Evolutionary conservation across 1,140 invertebrate species (phyloP), one percentile per base, ranked within the genome.

Genomic region (Arctopsyche grandis): DNA sequence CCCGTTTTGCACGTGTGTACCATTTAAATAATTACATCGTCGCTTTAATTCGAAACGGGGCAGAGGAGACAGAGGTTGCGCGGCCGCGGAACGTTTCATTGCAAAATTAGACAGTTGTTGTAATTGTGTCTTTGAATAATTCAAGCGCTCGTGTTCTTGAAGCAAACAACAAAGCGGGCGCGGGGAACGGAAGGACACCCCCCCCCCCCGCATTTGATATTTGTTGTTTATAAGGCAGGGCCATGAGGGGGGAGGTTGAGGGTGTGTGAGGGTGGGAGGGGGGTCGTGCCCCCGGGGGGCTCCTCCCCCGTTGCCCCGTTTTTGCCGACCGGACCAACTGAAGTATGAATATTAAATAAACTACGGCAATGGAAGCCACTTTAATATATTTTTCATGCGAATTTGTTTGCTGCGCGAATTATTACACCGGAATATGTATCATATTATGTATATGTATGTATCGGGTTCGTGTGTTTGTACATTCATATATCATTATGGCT

Each of bases 41-140:
- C 29, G 29, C 12, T 52, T 19, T 14, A 52, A 52, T 52, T 52
- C 10, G 48, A 52, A 52, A 52, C 10, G 48, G 3, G 48, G 16
- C 3, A 7, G 29, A 7, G 29, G 16, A 52, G 16, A 12, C 21
- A 7, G n/a, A 66, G 10, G 19, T 21, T 66, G 5, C 56, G 7
- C 56, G 16, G n/a, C 22, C 66, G 66, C 19, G 16, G 66, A 22
- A 29, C 10, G 26, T 19, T 22, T 19, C 66, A 16, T 19, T 63
- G 63, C 63, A 66, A 66, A 66, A 66, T 66, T 66, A 66, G 63
- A 66, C 63, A 24, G n/a, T 26, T 12, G 63, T 66, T 26, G 63
- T 66, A 66, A 66, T 66, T 66, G 63, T 60, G 56, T 73, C 38
- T 38, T 29, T 73, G 69, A 73, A 73, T 73, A 73, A 73, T 73